Base-by-base conservation (phyloP, 30 jellyfish, hydroid and myxozoan species). In the Hydractinia echinata region DNA sequence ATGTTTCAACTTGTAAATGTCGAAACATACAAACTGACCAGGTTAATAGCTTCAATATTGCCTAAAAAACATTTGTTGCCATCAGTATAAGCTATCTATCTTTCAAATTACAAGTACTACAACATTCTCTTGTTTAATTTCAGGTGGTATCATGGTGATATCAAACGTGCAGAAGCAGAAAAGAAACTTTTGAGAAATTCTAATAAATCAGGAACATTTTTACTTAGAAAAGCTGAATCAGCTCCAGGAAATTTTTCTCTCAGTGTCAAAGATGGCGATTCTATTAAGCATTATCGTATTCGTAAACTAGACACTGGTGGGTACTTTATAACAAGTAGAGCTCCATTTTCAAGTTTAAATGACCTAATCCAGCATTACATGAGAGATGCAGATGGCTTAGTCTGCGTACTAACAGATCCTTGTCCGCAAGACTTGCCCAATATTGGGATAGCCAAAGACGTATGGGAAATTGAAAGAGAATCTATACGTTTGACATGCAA, bases 381-480 rank as follows among this genome's bases (percentile, higher is more conserved):
- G 76, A 52, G 70, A 20, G 98, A 92, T 73, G 88, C 98, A 8
- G 98, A 92, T 92, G 98, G 98, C 8, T 91, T 92, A 53, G 96
- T 92, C 11, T 92, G 98, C 73, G 72, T 76, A 44, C 87, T 92
- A 71, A 67, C 95, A 3, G 30, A 87, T 4, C 89, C 98, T 18
- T 92, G 98, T 71, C 82, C 80, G 73, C 90, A 91, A 78, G 98
- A 92, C 76, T 86, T 83, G 74, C 98, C 98, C 5, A 92, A 96
- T 50, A 95, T 91, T 39, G 96, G 98, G 20, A 86, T 92, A 19
- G 98, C 98, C 11, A 92, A 92, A 66, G 98, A 92, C 87, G 98
- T 96, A 4, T 92, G 98, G 98, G 98, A 92, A 83, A 92, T 92
- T 51, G 95, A 95, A 67, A 77, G 98, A 72, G 98, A 92, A 66